Evolutionary conservation across 2,888 invertebrate genomes (phyloP).

Genomic region (Fragum whitleyi): DNA sequence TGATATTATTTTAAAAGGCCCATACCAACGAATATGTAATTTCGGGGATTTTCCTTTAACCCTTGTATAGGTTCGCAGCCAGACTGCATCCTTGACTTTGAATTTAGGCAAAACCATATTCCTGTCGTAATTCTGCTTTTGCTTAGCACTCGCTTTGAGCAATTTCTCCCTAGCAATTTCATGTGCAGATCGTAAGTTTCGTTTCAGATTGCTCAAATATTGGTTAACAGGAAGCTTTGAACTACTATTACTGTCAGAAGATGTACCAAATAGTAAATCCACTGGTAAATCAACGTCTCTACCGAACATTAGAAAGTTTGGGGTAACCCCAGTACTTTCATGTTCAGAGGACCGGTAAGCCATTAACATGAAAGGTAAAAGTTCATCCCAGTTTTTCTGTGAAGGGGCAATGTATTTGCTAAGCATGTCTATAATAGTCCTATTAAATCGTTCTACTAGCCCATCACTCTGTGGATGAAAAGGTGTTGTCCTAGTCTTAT

Average conservation of each 20-base stretch:
- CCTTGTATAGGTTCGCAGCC: too few species aligned
- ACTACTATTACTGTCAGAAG: neutral
- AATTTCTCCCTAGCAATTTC: neutral
- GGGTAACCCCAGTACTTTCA: neutral
- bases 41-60: too few species aligned
- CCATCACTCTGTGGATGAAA: conserved; percentile 1
- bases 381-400: conserved; percentile 32
- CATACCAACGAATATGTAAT: too few species aligned
- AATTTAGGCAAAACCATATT: too few species aligned
- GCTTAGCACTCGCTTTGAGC: neutral
- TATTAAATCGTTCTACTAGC: conserved; percentile 18
- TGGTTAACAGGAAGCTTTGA: too few species aligned
- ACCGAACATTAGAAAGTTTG: neutral
- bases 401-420: conserved; percentile 19
- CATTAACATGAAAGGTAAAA: conserved; percentile 7
- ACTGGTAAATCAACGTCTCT: neutral
- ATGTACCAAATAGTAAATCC: neutral
- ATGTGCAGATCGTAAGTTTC: neutral
- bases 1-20: too few species aligned
- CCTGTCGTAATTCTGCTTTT: neutral
- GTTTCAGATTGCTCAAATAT: too few species aligned
- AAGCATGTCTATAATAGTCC: conserved; percentile 25
- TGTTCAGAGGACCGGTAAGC: conserved; percentile 4
- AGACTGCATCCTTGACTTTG: too few species aligned
- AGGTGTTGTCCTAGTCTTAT: conserved; percentile 13